Evolutionary conservation across 2,888 invertebrate species (phyloP).

Genomic region (Cheilosia vernalis): DNA sequence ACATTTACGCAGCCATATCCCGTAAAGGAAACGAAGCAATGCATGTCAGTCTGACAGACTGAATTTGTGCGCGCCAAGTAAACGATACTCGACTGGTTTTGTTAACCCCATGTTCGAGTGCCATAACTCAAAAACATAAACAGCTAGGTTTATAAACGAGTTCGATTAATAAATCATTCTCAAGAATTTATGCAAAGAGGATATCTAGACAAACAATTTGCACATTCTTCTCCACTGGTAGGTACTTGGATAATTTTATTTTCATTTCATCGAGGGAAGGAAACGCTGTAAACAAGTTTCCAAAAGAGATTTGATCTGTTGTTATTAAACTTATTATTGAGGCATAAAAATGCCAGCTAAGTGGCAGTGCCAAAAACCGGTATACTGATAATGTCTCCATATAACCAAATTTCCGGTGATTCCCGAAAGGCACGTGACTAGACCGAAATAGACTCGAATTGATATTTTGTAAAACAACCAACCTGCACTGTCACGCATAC

Average conservation of each 20-base stretch:
- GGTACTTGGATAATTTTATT: not conserved
- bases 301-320: conserved; percentile 2
- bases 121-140: conserved; percentile 9
- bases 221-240: not conserved
- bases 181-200: conserved; percentile 64
- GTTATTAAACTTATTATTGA: conserved; percentile 38
- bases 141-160: not conserved
- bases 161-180: conserved; percentile 41
- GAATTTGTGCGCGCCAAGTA: not conserved
- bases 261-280: not conserved
- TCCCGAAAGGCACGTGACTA: conserved; percentile 11
- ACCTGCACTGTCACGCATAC: conserved; percentile 1
- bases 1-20: conserved; percentile 29
- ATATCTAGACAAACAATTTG: conserved; percentile 6
- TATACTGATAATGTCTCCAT: not conserved
- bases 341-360: conserved; percentile 18
- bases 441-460: not conserved
- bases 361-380: not conserved
- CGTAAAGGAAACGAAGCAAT: conserved; percentile 41
- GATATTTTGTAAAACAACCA: not conserved
- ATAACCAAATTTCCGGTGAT: conserved; percentile 33
- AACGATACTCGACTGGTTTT: not conserved
- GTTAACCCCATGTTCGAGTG: conserved; percentile 1
- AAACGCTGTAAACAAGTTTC: conserved; percentile 26
- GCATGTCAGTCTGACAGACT: not conserved